These are phyloP conservation scores for Ricordea florida DNA, from an alignment of 92 coral and sea anemone genomes.

Conservation along the genomic window DNA sequence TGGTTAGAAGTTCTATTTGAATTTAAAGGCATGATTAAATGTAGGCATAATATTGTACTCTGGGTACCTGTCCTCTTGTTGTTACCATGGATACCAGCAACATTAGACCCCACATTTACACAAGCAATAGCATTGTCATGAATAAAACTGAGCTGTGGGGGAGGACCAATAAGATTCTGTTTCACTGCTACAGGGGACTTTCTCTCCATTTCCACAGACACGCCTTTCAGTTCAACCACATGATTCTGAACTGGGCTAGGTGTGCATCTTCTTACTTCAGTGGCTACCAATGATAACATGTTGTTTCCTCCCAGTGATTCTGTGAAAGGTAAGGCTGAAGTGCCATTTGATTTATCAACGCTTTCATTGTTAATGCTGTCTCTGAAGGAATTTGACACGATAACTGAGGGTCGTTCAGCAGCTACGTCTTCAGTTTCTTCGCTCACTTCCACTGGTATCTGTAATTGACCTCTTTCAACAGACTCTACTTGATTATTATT, in stretches of 20 bases:
- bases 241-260: too few relatives aligned
- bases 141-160: slow-evolving; percentile 77
- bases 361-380: background rate
- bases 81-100: background rate
- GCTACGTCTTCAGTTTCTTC: background rate
- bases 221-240: background rate
- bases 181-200: background rate
- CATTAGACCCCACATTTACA: slow-evolving; percentile 78
- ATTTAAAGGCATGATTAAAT: too few relatives aligned
- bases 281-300: too few relatives aligned
- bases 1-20: too few relatives aligned
- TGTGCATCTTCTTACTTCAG: too few relatives aligned
- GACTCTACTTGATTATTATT: too few relatives aligned
- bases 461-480: too few relatives aligned
- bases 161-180: background rate
- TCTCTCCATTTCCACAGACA: background rate
- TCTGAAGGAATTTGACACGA: slow-evolving; percentile 4
- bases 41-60: too few relatives aligned
- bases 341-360: background rate
- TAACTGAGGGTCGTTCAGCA: background rate
- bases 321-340: too few relatives aligned
- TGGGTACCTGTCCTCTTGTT: background rate
- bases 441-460: background rate
- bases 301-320: too few relatives aligned
- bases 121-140: slow-evolving; percentile 81